Evolutionary conservation across 2,888 invertebrate species (phyloP).

Genomic region (Gonocerus acuteangulatus): DNA sequence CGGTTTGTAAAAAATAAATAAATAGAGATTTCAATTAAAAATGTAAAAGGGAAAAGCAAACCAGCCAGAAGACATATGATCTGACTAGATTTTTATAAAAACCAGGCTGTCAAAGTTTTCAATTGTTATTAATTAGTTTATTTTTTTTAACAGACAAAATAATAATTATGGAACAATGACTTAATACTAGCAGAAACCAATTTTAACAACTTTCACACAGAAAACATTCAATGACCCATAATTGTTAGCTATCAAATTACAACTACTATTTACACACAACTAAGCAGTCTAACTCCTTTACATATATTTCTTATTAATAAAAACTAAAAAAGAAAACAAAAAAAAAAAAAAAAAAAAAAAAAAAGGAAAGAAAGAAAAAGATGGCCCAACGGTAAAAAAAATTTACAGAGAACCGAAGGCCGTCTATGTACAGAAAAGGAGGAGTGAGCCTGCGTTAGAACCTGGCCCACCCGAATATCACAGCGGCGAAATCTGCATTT

Average conservation of each 20-base stretch:
- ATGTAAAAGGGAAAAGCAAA: background rate
- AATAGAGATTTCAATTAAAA: background rate
- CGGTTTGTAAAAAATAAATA: background rate
- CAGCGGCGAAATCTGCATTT: constrained; percentile 33
- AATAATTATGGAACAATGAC: constrained; percentile 11
- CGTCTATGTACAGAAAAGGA: constrained; percentile 23
- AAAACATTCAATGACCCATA: constrained; percentile 13
- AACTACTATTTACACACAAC: constrained; percentile 35
- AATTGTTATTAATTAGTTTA: background rate
- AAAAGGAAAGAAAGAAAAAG: constrained; percentile 20
- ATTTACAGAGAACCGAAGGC: background rate
- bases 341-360: constrained; percentile 12
- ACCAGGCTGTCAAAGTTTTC: background rate
- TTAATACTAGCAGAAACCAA: constrained; percentile 21
- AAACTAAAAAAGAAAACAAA: constrained; percentile 22
- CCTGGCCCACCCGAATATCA: constrained; percentile 40
- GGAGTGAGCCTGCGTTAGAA: constrained; percentile 38
- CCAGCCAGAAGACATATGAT: constrained; percentile 4
- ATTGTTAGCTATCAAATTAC: constrained; percentile 7
- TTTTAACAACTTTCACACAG: constrained; percentile 21
- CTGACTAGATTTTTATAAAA: constrained; percentile 10
- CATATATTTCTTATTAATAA: background rate
- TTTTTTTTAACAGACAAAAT: background rate
- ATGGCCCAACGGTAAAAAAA: background rate
- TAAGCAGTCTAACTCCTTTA: constrained; percentile 38